Evolutionary conservation across 2,888 invertebrate species (phyloP).

Genomic region (Macrosoma leucophasiata): DNA sequence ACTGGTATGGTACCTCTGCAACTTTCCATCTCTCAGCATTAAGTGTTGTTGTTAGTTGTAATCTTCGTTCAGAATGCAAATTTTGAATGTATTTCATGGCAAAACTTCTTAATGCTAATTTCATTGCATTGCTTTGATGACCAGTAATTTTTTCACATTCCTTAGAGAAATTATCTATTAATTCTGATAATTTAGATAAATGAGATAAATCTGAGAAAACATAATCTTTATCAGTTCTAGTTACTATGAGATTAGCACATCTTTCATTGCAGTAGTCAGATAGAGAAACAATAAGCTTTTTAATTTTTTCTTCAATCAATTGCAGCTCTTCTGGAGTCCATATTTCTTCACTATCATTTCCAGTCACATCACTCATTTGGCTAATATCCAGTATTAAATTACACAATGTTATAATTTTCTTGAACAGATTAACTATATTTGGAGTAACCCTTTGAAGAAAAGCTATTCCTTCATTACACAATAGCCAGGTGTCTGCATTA

Average conservation of each 20-base stretch:
- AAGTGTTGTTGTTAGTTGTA: constrained; percentile 87
- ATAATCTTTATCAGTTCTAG: constrained; percentile 81
- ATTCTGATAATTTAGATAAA: constrained; percentile 83
- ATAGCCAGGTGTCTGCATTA: constrained; percentile 69
- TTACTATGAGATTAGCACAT: constrained; percentile 90
- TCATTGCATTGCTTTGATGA: constrained; percentile 84
- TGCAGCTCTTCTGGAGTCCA: constrained; percentile 81
- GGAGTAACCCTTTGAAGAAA: constrained; percentile 80
- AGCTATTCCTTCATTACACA: constrained; percentile 81
- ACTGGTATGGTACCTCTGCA: constrained; percentile 91
- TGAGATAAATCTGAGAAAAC: constrained; percentile 83
- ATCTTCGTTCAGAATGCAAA: constrained; percentile 92
- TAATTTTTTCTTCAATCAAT: constrained; percentile 81
- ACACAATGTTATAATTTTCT: constrained; percentile 83
- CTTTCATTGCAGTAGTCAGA: constrained; percentile 96
- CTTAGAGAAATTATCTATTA: constrained; percentile 86
- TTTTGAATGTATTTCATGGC: constrained; percentile 93
- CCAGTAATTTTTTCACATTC: constrained; percentile 86
- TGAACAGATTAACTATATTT: constrained; percentile 80
- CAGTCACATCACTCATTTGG: constrained; percentile 74
- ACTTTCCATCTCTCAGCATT: constrained; percentile 96
- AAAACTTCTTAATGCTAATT: constrained; percentile 89
- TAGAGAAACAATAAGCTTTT: constrained; percentile 85
- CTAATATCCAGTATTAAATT: constrained; percentile 86
- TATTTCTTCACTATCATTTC: constrained; percentile 80